phyloP scores from a whole-genome alignment of 2,888 invertebrate species.

The Beris chalybata region DNA sequence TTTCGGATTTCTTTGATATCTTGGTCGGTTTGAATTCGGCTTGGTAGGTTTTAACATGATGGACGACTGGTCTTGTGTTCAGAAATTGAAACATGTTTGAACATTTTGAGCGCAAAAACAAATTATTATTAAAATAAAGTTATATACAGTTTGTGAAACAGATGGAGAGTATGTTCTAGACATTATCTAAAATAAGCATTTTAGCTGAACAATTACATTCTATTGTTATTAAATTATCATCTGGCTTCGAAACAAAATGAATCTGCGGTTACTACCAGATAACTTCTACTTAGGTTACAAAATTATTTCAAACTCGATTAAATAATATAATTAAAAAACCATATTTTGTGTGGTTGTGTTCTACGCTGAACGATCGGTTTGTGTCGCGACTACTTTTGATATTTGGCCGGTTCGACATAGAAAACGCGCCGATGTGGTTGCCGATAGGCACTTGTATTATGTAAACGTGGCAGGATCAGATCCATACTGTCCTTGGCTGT shows the following conservation, averaged over 20 bases:
- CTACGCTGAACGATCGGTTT: no score
- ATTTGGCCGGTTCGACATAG: conserved; percentile 45
- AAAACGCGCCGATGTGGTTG: conserved; percentile 59
- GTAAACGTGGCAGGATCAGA: conserved; percentile 64
- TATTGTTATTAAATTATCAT: no score
- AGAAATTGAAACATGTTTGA: conserved; percentile 57
- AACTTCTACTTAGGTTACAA: no score
- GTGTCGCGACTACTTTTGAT: conserved; percentile 24
- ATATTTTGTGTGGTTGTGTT: no score
- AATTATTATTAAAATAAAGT: neutral
- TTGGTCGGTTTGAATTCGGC: neutral
- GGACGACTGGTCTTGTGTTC: conserved; percentile 33
- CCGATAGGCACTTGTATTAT: conserved; percentile 59
- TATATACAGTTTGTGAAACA: neutral
- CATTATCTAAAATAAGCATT: no score
- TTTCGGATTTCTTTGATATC: conserved; percentile 7
- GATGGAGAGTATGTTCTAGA: no score
- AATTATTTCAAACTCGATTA: no score
- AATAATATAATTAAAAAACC: no score
- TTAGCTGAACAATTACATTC: no score
- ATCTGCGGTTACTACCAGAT: no score
- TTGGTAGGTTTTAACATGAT: conserved; percentile 8
- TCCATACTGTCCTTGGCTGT: conserved; percentile 69
- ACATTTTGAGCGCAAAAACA: conserved; percentile 20
- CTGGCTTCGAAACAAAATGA: no score